Evolutionary conservation across 2,888 invertebrate genomes (phyloP).

Genomic region (Pinctada fucata): DNA sequence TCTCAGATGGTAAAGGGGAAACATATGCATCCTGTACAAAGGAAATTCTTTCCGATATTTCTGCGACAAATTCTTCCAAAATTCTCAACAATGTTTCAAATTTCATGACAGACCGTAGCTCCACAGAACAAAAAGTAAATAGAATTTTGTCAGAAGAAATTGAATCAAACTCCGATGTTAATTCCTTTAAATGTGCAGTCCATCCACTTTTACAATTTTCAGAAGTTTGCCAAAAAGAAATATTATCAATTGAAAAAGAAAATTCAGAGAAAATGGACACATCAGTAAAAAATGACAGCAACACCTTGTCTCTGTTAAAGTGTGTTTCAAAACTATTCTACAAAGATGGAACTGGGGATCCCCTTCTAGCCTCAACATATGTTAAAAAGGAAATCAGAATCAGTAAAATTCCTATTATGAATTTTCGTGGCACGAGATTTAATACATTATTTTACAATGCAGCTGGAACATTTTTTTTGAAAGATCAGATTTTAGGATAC

Average conservation of each 20-base stretch:
- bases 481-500: background rate
- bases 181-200: slow-evolving; percentile 22
- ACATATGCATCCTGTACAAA: slow-evolving; percentile 3
- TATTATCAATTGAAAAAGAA: background rate
- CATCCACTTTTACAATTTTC: slow-evolving; percentile 19
- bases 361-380: background rate
- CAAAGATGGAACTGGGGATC: slow-evolving; percentile 24
- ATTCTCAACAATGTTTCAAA: background rate
- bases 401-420: slow-evolving; percentile 11
- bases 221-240: background rate
- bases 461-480: slow-evolving; percentile 16
- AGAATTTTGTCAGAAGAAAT: background rate
- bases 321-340: slow-evolving; percentile 12
- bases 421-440: slow-evolving; percentile 15
- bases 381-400: background rate
- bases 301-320: background rate
- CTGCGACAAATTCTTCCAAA: background rate
- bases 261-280: background rate
- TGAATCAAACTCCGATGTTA: background rate
- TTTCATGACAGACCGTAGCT: slow-evolving; percentile 30
- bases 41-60: background rate
- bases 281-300: background rate
- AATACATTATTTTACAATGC: slow-evolving; percentile 29
- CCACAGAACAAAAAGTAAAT: slow-evolving; percentile 19
- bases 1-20: slow-evolving; percentile 18